Base-by-base conservation (phyloP, 2,888 invertebrate species). In the Cryptosula pallasiana region DNA sequence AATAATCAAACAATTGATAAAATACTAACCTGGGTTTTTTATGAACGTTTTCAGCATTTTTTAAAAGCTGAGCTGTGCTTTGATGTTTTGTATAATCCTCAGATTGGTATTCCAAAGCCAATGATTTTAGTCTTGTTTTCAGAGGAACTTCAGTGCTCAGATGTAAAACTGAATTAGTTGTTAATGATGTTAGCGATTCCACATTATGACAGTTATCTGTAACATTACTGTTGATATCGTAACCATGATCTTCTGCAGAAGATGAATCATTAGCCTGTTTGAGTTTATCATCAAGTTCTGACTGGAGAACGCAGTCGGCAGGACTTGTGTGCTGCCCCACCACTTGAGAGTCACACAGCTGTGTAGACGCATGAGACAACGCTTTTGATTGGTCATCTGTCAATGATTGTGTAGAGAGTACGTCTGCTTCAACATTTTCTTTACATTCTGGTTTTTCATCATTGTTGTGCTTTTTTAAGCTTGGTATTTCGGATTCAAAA, bases 181-280 rank as follows among this genome's bases (percentile, higher is more conserved):
- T 5, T 5, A 25, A 25, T 2, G 32, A 16, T 5, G 29, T 34
- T 3, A 3, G 3, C 25, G 3, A 5, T 32, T 63, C 63, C 9
- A 5, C 63, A 32, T 63, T 63, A 13, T 20, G 13, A 2, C 32
- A 2, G 9, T 63, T 63, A n/a, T 32, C n/a, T 25, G 63, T 63
- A 25, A 63, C 63, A 32, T 63, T 63, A 63, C 63, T 63, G 34
- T 63, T 63, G n/a, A 63, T 63, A 32, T 63, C 63, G 32, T 63
- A 55, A 55, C 25, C 55, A 55, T n/a, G 5, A 55, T 20, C 9
- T 55, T 55, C 25, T 13, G 16, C 55, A 13, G 45, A 9, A 13
- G 45, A 9, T 13, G 9, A 9, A 9, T 45, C 9, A 45, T 45
- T 45, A 45, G 20, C 45, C 9, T 20, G 20, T n/a, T n/a, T n/a